Evolutionary conservation across 2,888 invertebrate species (phyloP).

Genomic region (Hetaerina titia): DNA sequence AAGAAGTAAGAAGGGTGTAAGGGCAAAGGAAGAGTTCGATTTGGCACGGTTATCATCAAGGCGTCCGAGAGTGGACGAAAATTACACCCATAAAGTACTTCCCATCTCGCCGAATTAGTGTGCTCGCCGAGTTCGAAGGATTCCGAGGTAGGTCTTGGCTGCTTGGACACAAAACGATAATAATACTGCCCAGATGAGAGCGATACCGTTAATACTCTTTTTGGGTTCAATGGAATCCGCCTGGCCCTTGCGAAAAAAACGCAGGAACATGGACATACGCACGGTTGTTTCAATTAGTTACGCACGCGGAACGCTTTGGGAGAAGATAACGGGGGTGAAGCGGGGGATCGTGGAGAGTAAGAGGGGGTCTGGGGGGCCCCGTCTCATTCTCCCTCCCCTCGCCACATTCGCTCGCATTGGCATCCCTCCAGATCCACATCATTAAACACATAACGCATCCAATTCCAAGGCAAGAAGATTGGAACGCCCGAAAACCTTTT

Average conservation of each 20-base stretch:
- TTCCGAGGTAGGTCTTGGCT: constrained; percentile 13
- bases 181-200: neutral
- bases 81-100: neutral
- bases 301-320: neutral
- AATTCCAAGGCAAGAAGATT: neutral
- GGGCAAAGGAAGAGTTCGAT: constrained; percentile 1
- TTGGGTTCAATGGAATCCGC: neutral
- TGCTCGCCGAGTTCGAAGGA: neutral
- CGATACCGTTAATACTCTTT: constrained; percentile 5
- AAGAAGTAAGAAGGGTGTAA: neutral
- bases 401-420: neutral
- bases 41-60: neutral
- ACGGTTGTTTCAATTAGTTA: neutral
- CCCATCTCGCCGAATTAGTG: neutral
- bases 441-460: constrained; percentile 17
- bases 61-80: neutral
- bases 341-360: neutral
- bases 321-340: neutral
- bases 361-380: too few relatives aligned
- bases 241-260: neutral
- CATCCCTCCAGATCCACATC: constrained; percentile 1
- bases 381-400: neutral
- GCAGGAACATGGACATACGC: constrained; percentile 17
- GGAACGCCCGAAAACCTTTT: neutral
- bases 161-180: neutral